Percentiles rank a stretch among this genome's conserved stretches.
Conservation (phyloP, 2,797 vertebrate genomes). For the Muscicapa comitata region DNA sequence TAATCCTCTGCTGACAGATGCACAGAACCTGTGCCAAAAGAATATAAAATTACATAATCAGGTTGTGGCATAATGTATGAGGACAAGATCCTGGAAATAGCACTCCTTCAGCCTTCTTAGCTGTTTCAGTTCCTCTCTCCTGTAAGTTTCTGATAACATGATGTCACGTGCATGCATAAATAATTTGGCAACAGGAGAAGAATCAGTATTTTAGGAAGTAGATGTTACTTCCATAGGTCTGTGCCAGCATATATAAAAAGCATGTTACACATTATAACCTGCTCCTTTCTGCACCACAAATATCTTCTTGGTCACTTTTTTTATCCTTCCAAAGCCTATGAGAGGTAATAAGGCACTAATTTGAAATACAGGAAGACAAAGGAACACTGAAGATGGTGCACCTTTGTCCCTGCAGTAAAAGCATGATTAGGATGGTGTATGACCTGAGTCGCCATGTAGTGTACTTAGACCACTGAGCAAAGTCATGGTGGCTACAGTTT, state of each 20-base stretch:
- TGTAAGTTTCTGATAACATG: neutral
- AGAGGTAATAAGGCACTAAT: neutral
- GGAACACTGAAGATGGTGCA: neutral
- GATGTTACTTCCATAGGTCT: neutral
- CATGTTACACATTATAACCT: neutral
- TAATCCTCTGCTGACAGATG: neutral
- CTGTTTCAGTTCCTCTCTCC: neutral
- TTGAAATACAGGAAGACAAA: neutral
- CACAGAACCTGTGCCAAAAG: neutral
- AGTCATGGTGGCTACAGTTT: neutral
- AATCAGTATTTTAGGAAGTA: neutral
- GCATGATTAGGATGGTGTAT: neutral
- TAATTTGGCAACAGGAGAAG: neutral
- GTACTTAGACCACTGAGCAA: neutral
- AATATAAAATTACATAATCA: neutral
- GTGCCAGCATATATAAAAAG: neutral
- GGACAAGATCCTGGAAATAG: neutral
- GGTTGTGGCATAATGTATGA: neutral
- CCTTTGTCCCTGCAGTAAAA: neutral
- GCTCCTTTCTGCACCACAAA: neutral
- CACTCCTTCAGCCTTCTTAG: neutral
- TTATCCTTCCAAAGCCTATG: neutral
- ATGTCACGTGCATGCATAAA: fast-evolving
- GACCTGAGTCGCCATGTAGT: neutral
- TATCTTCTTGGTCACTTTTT: neutral